A percentile compares a stretch with the other conserved stretches of the same genome.
These are phyloP conservation scores for Ashinkailepas kermadecensis DNA, from an alignment of 2,888 invertebrate genomes.

Conservation along the genomic window DNA sequence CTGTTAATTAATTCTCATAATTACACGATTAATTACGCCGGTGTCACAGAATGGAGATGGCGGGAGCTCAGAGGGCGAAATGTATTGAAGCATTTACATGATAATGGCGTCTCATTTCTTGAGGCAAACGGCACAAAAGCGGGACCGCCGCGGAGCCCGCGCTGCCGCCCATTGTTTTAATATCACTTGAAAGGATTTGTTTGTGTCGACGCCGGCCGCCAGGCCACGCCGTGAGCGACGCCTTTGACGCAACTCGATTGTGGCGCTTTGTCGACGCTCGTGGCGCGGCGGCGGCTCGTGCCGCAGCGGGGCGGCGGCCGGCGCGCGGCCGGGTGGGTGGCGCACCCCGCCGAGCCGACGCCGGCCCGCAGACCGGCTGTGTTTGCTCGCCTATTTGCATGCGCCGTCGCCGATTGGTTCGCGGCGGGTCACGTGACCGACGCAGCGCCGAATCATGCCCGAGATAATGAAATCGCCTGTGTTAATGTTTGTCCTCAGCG, in stretches of 20 bases:
- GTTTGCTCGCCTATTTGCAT: background rate
- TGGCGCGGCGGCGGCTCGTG: conserved; percentile 9
- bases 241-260: background rate
- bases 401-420: background rate
- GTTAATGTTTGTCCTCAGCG: conserved; percentile 22
- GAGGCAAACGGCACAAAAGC: conserved; percentile 19
- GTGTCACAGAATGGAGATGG: conserved; percentile 12
- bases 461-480: conserved; percentile 19
- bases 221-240: background rate
- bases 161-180: background rate
- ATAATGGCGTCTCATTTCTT: conserved; percentile 14
- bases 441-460: conserved; percentile 7
- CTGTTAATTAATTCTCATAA: conserved; percentile 19
- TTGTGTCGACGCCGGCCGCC: background rate
- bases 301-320: background rate
- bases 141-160: background rate
- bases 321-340: background rate
- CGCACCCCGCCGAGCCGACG: background rate
- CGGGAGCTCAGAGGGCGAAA: background rate
- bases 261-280: background rate
- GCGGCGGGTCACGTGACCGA: conserved; percentile 1
- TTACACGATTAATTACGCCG: conserved; percentile 17
- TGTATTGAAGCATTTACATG: conserved; percentile 19
- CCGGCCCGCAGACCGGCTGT: background rate
- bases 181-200: conserved; percentile 19